A percentile compares a stretch with the other conserved stretches of the same genome.
phyloP scores from a whole-genome alignment of 2,888 invertebrate genomes.

The Carpatolechia fugitivella region DNA sequence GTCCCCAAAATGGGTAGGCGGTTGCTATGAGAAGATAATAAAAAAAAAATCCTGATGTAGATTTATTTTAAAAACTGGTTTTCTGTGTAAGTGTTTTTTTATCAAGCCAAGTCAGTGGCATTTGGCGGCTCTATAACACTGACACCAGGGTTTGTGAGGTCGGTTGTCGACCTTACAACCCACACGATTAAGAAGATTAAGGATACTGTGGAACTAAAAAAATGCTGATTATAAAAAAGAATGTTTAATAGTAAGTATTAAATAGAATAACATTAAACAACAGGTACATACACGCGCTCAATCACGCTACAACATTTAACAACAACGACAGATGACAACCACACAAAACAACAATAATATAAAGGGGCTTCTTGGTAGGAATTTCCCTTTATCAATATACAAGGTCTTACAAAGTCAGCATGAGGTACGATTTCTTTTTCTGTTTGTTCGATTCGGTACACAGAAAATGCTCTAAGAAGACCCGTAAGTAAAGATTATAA shows the following conservation, averaged over 20 bases:
- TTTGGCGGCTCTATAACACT: too few relatives aligned
- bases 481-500: not conserved
- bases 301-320: constrained; percentile 26
- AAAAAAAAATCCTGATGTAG: too few relatives aligned
- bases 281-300: constrained; percentile 27
- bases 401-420: not conserved
- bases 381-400: not conserved
- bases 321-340: constrained; percentile 26
- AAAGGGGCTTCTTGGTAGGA: not conserved
- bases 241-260: constrained; percentile 32
- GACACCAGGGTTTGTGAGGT: too few relatives aligned
- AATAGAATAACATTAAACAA: constrained; percentile 36
- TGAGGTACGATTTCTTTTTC: not conserved
- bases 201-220: too few relatives aligned
- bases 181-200: too few relatives aligned
- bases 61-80: too few relatives aligned
- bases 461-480: not conserved
- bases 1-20: too few relatives aligned
- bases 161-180: too few relatives aligned
- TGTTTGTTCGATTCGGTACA: too few relatives aligned
- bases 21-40: too few relatives aligned
- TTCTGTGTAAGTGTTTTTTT: too few relatives aligned
- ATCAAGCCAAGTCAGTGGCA: too few relatives aligned
- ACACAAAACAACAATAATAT: constrained; percentile 15
- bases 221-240: constrained; percentile 9